phyloP scores from a whole-genome alignment of 37 sponge, comb jelly and placozoan genomes.

The Theonella swinhoei region DNA sequence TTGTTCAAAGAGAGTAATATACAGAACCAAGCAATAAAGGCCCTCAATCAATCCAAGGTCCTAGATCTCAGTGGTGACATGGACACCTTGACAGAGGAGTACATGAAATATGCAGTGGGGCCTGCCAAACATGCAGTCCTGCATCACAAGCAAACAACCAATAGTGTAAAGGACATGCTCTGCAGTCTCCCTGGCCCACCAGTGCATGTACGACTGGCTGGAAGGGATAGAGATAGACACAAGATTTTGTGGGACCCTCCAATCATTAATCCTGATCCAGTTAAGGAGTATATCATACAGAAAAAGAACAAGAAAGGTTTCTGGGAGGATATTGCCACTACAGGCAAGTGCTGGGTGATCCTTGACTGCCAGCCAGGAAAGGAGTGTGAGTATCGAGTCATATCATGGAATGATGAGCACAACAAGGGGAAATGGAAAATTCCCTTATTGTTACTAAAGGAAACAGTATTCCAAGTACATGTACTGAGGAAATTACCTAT shows the following conservation, averaged over 20 bases:
- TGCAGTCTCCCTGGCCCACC: not conserved
- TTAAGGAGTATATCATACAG: not conserved
- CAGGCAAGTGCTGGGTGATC: not conserved
- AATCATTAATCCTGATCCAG: not conserved
- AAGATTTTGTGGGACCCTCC: not conserved
- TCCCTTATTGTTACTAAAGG: not conserved
- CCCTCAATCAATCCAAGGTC: not conserved
- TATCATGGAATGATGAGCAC: not conserved
- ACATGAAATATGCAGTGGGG: not conserved
- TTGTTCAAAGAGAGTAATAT: not conserved
- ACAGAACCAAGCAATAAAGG: not conserved
- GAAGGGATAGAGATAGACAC: not conserved
- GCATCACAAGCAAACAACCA: not conserved
- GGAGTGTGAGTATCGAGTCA: not conserved
- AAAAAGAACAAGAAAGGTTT: no score
- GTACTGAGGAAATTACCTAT: no score
- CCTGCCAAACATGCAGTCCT: not conserved
- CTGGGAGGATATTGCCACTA: not conserved
- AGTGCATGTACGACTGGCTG: not conserved
- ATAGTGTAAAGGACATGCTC: not conserved
- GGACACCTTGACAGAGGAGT: not conserved
- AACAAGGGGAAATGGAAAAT: not conserved
- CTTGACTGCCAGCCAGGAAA: not conserved
- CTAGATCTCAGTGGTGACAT: not conserved
- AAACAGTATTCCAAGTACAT: not conserved